Conservation (phyloP, 2,113 vertebrate species). For the Psephotus haematonotus region DNA sequence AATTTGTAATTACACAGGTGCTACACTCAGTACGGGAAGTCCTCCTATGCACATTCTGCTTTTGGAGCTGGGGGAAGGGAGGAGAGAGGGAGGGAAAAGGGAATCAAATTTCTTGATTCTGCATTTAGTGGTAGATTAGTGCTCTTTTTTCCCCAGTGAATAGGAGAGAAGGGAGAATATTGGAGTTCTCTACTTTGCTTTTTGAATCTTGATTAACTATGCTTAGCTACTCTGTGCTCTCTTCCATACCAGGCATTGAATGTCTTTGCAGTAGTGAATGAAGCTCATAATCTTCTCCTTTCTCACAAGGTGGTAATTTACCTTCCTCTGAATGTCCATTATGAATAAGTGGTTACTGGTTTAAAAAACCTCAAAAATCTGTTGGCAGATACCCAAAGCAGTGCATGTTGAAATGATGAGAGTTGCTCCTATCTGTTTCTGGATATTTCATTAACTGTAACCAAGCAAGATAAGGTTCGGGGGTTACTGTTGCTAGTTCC, state of each 20-base stretch:
- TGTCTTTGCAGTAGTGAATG: conserved; percentile 27
- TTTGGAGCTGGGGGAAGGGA: conserved; percentile 5
- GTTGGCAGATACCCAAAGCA: conserved; percentile 31
- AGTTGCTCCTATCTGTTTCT: not conserved
- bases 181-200: conserved; percentile 38
- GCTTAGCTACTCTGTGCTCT: conserved; percentile 6
- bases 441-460: conserved; percentile 42
- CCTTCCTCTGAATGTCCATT: conserved; percentile 59
- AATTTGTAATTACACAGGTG: conserved; percentile 37
- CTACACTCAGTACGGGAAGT: not conserved
- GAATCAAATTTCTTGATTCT: conserved; percentile 63
- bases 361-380: conserved; percentile 11
- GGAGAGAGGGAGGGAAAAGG: not conserved
- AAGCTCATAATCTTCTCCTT: conserved; percentile 37
- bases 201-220: conserved; percentile 60
- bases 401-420: conserved; percentile 26
- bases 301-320: conserved; percentile 48
- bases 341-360: conserved; percentile 32
- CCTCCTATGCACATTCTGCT: conserved; percentile 5
- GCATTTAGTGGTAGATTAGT: conserved; percentile 61
- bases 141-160: conserved; percentile 41
- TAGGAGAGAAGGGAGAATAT: conserved; percentile 48
- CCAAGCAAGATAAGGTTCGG: not conserved
- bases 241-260: conserved; percentile 37
- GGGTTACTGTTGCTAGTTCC: conserved; percentile 5